Evolutionary conservation across 2,888 invertebrate species (phyloP).

Genomic region (Xestia rhomboidea): DNA sequence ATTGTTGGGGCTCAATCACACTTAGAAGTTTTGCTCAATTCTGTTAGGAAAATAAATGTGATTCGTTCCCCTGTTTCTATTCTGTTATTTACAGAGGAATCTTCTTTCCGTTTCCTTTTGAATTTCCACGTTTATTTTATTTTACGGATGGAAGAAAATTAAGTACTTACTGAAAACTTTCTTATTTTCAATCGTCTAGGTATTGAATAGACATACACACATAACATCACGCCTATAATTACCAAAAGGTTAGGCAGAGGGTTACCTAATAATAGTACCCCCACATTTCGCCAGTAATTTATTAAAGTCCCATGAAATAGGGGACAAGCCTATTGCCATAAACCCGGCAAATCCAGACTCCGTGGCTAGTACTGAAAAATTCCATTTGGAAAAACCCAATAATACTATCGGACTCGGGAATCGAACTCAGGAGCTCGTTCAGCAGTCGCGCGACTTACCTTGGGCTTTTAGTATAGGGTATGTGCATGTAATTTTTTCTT

Average conservation of each 20-base stretch:
- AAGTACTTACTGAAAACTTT: neutral
- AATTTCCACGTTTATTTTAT: constrained; percentile 11
- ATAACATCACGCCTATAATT: neutral
- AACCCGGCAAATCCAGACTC: no score
- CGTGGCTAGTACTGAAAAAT: no score
- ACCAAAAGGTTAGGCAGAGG: no score
- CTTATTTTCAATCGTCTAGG: neutral
- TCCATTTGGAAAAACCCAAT: no score
- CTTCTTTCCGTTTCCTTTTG: constrained; percentile 29
- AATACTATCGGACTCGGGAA: no score
- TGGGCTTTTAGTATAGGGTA: no score
- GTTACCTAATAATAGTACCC: no score
- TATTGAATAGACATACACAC: neutral
- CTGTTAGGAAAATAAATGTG: constrained; percentile 37
- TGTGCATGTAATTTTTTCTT: no score
- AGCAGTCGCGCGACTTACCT: neutral
- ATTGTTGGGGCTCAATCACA: constrained; percentile 51
- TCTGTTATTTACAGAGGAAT: constrained; percentile 18
- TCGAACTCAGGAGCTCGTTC: no score
- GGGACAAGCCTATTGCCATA: no score
- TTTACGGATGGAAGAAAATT: constrained; percentile 2
- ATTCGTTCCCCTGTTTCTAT: constrained; percentile 13
- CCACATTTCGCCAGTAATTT: no score
- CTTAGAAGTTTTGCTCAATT: constrained; percentile 45
- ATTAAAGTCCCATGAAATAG: no score